Percentiles rank a stretch among this genome's conserved stretches.
Conservation (phyloP, 2,797 vertebrate species). For the Hydrophis major region DNA sequence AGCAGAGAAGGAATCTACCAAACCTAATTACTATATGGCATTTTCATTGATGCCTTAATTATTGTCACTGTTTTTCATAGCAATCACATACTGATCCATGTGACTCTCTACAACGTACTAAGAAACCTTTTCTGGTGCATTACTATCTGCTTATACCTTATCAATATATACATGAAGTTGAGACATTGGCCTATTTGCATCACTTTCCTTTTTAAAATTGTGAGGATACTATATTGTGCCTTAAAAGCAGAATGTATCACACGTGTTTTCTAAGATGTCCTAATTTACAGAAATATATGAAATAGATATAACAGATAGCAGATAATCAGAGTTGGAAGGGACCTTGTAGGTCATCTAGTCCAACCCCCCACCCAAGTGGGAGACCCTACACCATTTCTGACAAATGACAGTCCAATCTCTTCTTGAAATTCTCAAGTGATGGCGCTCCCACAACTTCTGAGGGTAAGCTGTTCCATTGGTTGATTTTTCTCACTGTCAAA, state of each 20-base stretch:
- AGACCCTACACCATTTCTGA: no score
- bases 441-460: no score
- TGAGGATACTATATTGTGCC: not conserved
- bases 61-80: not conserved
- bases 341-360: no score
- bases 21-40: not conserved
- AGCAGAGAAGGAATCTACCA: not conserved
- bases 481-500: no score
- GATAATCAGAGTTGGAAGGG: no score
- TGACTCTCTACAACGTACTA: not conserved
- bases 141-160: not conserved
- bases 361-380: rapidly evolving
- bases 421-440: no score
- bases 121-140: not conserved
- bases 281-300: not conserved
- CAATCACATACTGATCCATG: not conserved
- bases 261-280: not conserved
- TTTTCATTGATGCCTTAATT: not conserved
- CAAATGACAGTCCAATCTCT: no score
- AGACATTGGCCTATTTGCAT: not conserved
- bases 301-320: not conserved
- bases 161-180: not conserved
- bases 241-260: not conserved
- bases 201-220: not conserved
- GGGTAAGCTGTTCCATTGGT: no score